A percentile compares a stretch with the other conserved stretches of the same genome.
phyloP scores from a whole-genome alignment of 1,140 invertebrate genomes.

The Myzus persicae region DNA sequence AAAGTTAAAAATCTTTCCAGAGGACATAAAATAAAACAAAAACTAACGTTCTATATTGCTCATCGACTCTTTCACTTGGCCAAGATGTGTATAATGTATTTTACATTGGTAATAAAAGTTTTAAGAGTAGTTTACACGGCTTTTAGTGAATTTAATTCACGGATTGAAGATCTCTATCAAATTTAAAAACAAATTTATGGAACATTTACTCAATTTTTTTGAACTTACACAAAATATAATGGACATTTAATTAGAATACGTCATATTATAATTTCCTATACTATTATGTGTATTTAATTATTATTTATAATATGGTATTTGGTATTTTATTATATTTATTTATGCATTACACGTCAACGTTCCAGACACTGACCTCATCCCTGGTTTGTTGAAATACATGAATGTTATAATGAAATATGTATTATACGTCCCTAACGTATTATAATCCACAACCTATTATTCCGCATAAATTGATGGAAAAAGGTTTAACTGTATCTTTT shows the following conservation, averaged over 20 bases:
- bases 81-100: background rate
- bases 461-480: background rate
- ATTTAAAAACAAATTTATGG: background rate
- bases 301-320: too few relatives aligned
- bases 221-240: background rate
- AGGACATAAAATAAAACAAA: constrained; percentile 7
- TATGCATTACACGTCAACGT: background rate
- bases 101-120: constrained; percentile 6
- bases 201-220: background rate
- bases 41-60: background rate
- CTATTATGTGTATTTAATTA: background rate
- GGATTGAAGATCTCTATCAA: background rate
- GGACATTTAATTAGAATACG: background rate
- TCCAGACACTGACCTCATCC: background rate
- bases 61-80: background rate
- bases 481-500: background rate
- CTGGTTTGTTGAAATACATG: background rate
- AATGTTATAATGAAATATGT: background rate
- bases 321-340: background rate
- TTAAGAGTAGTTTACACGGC: background rate
- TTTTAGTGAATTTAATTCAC: background rate
- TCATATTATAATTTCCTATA: background rate
- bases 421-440: background rate
- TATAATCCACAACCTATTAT: background rate
- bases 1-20: background rate